A percentile compares a stretch with the other conserved stretches of the same genome.
These are phyloP conservation scores for Sylvia borin DNA, from an alignment of 2,797 vertebrate genomes.

Conservation along the genomic window DNA sequence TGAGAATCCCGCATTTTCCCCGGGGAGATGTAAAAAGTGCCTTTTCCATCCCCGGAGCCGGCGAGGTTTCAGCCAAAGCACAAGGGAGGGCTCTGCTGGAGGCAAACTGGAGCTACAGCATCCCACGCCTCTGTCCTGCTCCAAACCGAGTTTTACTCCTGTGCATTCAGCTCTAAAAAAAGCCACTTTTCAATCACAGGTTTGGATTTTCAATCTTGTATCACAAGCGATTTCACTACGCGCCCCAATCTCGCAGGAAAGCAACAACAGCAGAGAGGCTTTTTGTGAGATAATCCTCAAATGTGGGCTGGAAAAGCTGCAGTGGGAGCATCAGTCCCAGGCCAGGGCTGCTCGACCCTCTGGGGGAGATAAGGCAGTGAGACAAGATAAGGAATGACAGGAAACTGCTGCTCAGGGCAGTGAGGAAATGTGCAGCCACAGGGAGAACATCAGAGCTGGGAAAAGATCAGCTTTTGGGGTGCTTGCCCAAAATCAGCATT, in stretches of 20 bases:
- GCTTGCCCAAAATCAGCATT: background rate
- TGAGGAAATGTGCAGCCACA: background rate
- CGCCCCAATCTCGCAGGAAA: background rate
- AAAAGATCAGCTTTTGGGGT: background rate
- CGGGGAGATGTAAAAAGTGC: accelerated
- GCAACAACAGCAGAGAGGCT: accelerated
- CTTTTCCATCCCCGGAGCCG: background rate
- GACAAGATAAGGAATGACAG: background rate
- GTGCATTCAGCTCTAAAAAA: accelerated
- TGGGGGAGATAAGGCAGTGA: background rate
- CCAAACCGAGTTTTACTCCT: accelerated
- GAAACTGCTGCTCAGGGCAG: background rate
- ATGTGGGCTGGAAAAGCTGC: background rate
- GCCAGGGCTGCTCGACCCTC: background rate
- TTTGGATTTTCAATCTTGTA: accelerated
- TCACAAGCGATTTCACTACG: accelerated
- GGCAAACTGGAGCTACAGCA: background rate
- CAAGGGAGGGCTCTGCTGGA: constrained; percentile 77
- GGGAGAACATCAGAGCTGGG: background rate
- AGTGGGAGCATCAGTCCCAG: background rate
- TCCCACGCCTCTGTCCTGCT: accelerated
- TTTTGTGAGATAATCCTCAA: background rate
- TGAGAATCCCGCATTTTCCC: accelerated
- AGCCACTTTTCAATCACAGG: accelerated
- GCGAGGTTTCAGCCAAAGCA: accelerated